Evolutionary conservation across 2,113 vertebrate species (phyloP), one percentile per base, ranked within the genome.

Genomic region (Lophochroa leadbeateri): DNA sequence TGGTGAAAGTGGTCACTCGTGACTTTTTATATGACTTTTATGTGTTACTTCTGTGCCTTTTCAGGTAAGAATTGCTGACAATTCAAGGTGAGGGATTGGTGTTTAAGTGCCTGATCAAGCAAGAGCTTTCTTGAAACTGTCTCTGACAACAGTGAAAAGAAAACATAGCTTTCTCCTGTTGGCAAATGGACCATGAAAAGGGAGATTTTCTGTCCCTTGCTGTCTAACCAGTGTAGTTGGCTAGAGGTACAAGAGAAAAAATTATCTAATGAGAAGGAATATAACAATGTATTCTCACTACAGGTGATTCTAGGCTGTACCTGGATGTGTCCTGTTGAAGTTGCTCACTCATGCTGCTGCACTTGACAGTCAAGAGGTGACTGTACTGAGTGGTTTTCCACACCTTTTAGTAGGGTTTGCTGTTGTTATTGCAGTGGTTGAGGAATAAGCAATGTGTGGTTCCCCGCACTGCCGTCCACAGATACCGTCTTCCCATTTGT

Each of bases 1-100:
- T 46, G 43, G 6, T 72, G 35, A 43, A 76, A 72, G 7, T 33
- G 14, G 15, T 77, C 37, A 17, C 11, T 87, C 52, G 28, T 29
- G 52, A 55, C 10, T 31, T 55, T 55, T 31, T 31, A 12, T 55
- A 4, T 18, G 52, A 19, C 17, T 55, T 55, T 55, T 55, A 55
- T 11, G 17, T 19, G 28, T 29, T 31, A 31, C 3, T 19, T 12
- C 9, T 33, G 10, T 43, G 11, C 9, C 46, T 68, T 68, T 77
- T 53, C 43, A 53, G 1, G 1, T 35, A 37, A 72, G 58, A 65
- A 47, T 15, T 52, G 13, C 21, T 81, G 58, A 35, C 25, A 41
- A 5, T 63, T 71, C 41, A 85, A 47, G 12, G 18, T 68, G 39
- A 0, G 0, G 52, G 5, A 23, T 2, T 93, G 50, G 31, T 61